These are phyloP conservation scores for Xylocopa sonorina DNA, from an alignment of 1,140 invertebrate species.

Conservation along the genomic window DNA sequence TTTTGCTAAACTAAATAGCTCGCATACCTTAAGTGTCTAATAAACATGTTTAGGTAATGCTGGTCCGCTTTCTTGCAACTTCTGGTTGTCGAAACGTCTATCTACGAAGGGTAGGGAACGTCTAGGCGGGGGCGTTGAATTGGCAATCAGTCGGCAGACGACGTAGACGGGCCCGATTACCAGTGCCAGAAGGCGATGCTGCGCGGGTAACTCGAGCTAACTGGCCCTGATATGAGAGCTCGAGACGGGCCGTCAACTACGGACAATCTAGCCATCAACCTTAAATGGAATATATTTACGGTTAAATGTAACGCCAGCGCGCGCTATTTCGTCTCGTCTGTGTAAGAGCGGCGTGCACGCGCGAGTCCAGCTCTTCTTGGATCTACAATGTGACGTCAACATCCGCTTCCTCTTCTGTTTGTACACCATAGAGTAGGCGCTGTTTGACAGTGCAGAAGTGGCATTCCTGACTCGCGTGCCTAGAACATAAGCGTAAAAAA, in stretches of 20 bases:
- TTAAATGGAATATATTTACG: constrained; percentile 70
- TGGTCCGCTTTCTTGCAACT: neutral
- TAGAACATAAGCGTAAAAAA: too few species aligned
- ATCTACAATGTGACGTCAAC: constrained; percentile 17
- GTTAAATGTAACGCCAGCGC: too few species aligned
- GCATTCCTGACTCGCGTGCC: too few species aligned
- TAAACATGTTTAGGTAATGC: neutral
- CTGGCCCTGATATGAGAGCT: constrained; percentile 59
- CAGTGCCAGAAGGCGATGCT: constrained; percentile 8
- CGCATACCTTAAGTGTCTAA: neutral
- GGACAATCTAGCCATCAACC: constrained; percentile 69
- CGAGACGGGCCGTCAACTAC: constrained; percentile 60
- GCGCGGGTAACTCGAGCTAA: constrained; percentile 52
- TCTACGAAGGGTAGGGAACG: neutral
- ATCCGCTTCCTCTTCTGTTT: constrained; percentile 15
- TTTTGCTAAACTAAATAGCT: too few species aligned
- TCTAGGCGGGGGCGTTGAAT: constrained; percentile 44
- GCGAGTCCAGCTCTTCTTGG: neutral
- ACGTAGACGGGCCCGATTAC: constrained; percentile 43
- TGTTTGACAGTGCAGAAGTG: too few species aligned
- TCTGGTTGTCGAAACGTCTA: neutral
- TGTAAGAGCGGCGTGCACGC: too few species aligned
- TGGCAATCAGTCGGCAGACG: constrained; percentile 43
- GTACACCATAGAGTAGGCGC: too few species aligned
- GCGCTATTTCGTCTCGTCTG: too few species aligned